Evolutionary conservation across 2,113 vertebrate species (phyloP).

Genomic region (Balaenoptera acutorostrata): DNA sequence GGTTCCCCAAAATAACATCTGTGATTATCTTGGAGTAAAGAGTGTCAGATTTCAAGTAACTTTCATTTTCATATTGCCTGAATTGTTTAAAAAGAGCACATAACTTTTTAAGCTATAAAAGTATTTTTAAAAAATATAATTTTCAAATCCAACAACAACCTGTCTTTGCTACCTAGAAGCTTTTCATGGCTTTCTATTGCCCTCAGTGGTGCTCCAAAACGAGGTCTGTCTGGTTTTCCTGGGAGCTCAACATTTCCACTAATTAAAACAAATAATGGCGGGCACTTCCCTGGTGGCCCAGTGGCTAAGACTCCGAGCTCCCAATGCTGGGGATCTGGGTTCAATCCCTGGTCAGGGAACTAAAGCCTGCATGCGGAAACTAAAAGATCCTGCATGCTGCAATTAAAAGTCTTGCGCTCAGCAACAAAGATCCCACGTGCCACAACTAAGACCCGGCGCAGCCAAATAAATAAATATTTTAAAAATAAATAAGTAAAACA

Average conservation of each 20-base stretch:
- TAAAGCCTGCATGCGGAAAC: too few species aligned
- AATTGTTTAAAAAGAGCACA: constrained; percentile 24
- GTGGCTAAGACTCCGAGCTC: too few species aligned
- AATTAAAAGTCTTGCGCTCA: too few species aligned
- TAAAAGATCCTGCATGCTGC: too few species aligned
- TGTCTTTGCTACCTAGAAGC: constrained; percentile 1
- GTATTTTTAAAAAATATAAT: not conserved
- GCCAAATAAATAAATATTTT: too few species aligned
- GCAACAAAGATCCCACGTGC: too few species aligned
- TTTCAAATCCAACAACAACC: constrained; percentile 13
- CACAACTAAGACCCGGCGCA: too few species aligned
- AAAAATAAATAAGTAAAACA: not conserved
- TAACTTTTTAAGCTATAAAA: not conserved
- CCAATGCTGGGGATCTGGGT: too few species aligned
- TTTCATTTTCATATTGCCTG: constrained; percentile 18
- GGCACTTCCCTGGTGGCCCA: too few species aligned
- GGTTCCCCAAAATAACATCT: not conserved
- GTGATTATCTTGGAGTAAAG: not conserved
- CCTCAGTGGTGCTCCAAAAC: not conserved
- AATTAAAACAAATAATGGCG: not conserved
- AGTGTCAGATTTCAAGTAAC: constrained; percentile 10
- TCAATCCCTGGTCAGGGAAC: too few species aligned
- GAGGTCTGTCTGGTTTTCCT: not conserved
- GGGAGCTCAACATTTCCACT: not conserved
- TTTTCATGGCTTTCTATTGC: not conserved